A percentile compares a stretch with the other conserved stretches of the same genome.
Conservation (phyloP, 2,113 vertebrate species). For the Rhynchomys soricoides region DNA sequence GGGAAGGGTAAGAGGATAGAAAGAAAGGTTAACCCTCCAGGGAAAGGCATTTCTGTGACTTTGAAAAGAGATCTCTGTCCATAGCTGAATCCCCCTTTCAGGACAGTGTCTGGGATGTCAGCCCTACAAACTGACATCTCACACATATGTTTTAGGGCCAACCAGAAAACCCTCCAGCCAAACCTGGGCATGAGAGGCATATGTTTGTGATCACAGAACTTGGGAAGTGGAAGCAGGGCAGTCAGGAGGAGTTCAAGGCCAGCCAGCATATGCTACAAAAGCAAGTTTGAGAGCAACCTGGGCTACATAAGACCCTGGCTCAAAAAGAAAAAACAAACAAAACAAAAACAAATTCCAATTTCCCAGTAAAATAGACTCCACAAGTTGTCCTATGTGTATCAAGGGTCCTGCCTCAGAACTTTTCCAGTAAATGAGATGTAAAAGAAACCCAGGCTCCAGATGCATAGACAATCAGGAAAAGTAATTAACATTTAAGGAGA, state of each 20-base stretch:
- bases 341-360: neutral
- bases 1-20: neutral
- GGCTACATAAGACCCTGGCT: neutral
- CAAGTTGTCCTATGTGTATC: neutral
- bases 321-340: neutral
- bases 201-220: neutral
- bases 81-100: neutral
- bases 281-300: neutral
- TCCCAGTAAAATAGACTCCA: constrained; percentile 26
- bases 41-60: neutral
- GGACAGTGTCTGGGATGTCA: neutral
- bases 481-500: neutral
- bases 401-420: neutral
- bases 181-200: neutral
- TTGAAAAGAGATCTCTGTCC: neutral
- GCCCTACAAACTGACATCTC: neutral
- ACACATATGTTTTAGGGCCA: constrained; percentile 11
- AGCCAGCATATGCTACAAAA: neutral
- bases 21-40: neutral
- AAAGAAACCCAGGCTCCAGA: neutral
- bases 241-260: neutral
- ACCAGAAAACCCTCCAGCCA: neutral
- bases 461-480: neutral
- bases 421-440: neutral
- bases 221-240: neutral